Percentiles rank a stretch among this genome's conserved stretches.
These are phyloP conservation scores for Antechinus stuartii DNA, from an alignment of 2,113 vertebrate genomes.

Conservation along the genomic window DNA sequence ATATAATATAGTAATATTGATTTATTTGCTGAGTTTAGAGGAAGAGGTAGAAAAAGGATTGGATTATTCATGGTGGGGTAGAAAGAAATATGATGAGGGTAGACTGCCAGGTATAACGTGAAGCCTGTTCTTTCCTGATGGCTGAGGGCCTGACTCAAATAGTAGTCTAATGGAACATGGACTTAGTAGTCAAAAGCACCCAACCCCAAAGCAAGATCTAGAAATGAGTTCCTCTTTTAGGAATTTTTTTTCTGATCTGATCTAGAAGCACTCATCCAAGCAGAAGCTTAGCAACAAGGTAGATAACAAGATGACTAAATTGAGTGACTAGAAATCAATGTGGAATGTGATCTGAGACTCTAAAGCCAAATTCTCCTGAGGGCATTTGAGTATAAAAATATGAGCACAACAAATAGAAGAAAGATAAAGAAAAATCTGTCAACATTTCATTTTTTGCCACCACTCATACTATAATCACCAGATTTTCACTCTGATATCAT, in stretches of 20 bases:
- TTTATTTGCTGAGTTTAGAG: neutral
- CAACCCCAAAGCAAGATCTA: neutral
- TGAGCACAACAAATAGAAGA: neutral
- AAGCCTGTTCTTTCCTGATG: neutral
- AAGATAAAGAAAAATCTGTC: neutral
- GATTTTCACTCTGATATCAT: neutral
- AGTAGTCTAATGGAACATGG: neutral
- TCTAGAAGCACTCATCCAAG: neutral
- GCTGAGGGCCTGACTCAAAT: neutral
- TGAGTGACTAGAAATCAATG: neutral
- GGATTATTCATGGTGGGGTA: neutral
- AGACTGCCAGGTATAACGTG: neutral
- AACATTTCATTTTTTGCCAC: neutral
- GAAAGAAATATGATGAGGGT: neutral
- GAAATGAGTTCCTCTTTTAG: neutral
- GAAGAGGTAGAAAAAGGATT: neutral
- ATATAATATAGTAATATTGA: neutral
- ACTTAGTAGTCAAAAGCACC: neutral
- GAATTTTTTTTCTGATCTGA: neutral
- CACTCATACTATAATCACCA: neutral
- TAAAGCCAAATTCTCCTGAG: neutral
- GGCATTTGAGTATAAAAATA: neutral
- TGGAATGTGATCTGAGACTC: neutral
- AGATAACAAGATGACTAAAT: neutral
- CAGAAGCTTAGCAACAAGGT: neutral